A percentile compares a stretch with the other conserved stretches of the same genome.
phyloP scores from a whole-genome alignment of 2,797 vertebrate species.

The Acestrorhynchus altus region DNA sequence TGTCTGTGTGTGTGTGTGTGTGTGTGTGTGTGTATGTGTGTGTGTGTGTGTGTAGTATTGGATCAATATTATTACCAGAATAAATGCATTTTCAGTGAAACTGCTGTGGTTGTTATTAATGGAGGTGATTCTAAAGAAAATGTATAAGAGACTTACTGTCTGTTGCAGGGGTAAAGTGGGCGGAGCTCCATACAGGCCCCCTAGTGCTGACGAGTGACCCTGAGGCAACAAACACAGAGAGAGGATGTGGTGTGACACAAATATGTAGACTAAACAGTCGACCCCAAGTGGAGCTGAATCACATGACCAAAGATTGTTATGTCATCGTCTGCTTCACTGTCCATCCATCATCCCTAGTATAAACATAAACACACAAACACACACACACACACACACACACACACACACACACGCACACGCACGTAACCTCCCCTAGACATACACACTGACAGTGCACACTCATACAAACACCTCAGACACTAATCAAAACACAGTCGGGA shows the following conservation, averaged over 20 bases:
- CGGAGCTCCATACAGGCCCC: slow-evolving; percentile 85
- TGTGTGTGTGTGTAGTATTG: no score
- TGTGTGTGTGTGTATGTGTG: no score
- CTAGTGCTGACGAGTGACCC: slow-evolving; percentile 90
- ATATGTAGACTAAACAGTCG: slow-evolving; percentile 11
- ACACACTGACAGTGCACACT: background rate
- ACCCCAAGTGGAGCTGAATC: slow-evolving; percentile 4
- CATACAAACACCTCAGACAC: background rate
- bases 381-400: background rate
- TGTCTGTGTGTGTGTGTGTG: no score
- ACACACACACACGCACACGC: background rate
- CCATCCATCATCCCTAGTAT: background rate
- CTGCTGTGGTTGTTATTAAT: background rate
- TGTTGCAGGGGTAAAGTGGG: slow-evolving; percentile 85
- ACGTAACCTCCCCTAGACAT: background rate
- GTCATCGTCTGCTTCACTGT: slow-evolving; percentile 4
- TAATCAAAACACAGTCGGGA: slow-evolving; percentile 1
- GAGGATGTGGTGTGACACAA: slow-evolving; percentile 40
- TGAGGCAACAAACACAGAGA: slow-evolving; percentile 69
- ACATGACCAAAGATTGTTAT: background rate
- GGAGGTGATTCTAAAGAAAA: background rate
- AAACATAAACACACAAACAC: slow-evolving; percentile 32
- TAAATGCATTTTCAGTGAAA: background rate
- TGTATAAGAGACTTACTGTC: slow-evolving; percentile 79
- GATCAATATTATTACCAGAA: no score